These are phyloP conservation scores for Operophtera brumata DNA, from an alignment of 2,888 invertebrate genomes.

Conservation along the genomic window DNA sequence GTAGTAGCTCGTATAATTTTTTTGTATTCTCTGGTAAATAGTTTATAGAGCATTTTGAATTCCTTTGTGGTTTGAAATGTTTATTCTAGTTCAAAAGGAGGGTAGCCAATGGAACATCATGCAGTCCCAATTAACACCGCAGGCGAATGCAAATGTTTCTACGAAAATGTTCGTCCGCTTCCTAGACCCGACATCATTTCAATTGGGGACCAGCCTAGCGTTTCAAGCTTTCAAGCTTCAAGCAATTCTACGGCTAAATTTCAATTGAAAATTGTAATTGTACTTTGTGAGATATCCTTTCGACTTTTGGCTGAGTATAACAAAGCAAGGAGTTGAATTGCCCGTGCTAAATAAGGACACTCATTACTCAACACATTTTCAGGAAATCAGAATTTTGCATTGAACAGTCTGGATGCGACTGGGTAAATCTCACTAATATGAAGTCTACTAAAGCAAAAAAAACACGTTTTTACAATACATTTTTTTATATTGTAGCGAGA, in stretches of 20 bases:
- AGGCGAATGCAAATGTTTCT: slow-evolving; percentile 11
- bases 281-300: neutral
- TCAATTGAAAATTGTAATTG: neutral
- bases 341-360: no score
- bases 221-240: neutral
- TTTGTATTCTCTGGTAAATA: no score
- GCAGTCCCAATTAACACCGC: neutral
- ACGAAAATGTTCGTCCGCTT: neutral
- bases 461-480: no score
- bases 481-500: no score
- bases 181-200: neutral
- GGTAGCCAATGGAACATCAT: neutral
- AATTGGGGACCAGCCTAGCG: slow-evolving; percentile 6
- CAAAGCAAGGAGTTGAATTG: no score
- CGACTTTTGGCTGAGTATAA: neutral
- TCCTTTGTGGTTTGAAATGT: neutral
- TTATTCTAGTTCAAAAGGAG: neutral
- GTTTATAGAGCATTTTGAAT: no score
- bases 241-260: neutral
- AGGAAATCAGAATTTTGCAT: no score
- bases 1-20: no score
- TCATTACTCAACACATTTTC: no score
- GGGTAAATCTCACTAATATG: no score
- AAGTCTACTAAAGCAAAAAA: no score
- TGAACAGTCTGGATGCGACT: no score